Evolutionary conservation across 2,888 invertebrate genomes (phyloP), one percentile per base, ranked within the genome.

Genomic region (Drosophila pegasa): DNA sequence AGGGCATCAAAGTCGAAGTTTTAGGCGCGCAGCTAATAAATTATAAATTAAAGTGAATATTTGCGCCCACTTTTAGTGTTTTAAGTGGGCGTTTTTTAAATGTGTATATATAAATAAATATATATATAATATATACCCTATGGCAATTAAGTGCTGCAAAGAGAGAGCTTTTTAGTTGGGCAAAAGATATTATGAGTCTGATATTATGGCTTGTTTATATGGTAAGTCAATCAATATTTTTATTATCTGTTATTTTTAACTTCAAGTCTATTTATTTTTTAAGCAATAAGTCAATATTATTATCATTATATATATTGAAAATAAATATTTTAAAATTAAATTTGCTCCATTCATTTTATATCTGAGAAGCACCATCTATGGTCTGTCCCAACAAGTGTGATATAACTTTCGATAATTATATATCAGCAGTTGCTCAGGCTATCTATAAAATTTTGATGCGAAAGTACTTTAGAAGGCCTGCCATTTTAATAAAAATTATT

Each of bases 11-110:
- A 86, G 87, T 64, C 48, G 50, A 48, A 54, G 31, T 59, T 29
- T 22, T 14, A 1, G n/a, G 38, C 54, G 31, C 64, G 31, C 25
- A 31, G 47, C 71, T 77, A 65, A 82, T 86, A 74, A 87, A 86
- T 86, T 75, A 89, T 89, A 86, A 79, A 88, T 86, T 75, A 86
- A 89, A 86, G 83, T 77, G 88, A 85, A 89, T 86, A 72, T 74
- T 68, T 72, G 37, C 29, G 31, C 10, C 27, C 22, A 14, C 27
- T 43, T 47, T 12, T 38, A 20, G 67, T 52, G 52, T 45, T 58
- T 52, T 41, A n/a, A n/a, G n/a, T 55, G 45, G 16, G 27, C 37
- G 29, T 14, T 18, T 25, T 20, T 51, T 61, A 58, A 41, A 31
- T 65, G n/a, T n/a, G 29, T 12, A 12, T 47, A 27, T 10, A 16